Percentiles rank a stretch among this genome's conserved stretches.
Conservation (phyloP, 2,888 invertebrate genomes). For the Cosmorhoe ocellata region DNA sequence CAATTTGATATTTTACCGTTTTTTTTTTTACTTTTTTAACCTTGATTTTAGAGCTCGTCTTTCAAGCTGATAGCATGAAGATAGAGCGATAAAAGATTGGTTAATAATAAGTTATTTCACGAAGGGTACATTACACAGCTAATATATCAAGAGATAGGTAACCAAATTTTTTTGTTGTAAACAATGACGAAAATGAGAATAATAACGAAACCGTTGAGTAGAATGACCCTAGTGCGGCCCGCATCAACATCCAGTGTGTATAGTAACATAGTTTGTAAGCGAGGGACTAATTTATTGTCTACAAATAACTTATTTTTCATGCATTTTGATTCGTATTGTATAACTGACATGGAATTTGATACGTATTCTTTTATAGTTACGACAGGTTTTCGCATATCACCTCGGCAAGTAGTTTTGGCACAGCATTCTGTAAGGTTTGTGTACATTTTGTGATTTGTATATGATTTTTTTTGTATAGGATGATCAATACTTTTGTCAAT, state of each 20-base stretch:
- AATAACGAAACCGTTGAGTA: too few relatives aligned
- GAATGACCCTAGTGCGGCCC: too few relatives aligned
- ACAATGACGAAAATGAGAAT: too few relatives aligned
- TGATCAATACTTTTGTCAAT: constrained; percentile 1
- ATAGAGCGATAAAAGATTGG: too few relatives aligned
- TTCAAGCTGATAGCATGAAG: too few relatives aligned
- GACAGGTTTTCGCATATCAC: constrained; percentile 49
- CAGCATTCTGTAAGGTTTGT: constrained; percentile 4
- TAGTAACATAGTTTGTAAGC: constrained; percentile 50
- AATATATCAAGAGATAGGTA: too few relatives aligned
- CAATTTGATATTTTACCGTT: too few relatives aligned
- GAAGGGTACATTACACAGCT: too few relatives aligned
- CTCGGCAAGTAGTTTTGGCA: constrained; percentile 27
- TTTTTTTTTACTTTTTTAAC: too few relatives aligned
- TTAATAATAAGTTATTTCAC: too few relatives aligned
- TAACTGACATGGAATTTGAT: constrained; percentile 21
- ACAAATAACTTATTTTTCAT: constrained; percentile 36
- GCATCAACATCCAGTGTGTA: constrained; percentile 17
- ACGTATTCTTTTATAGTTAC: constrained; percentile 45
- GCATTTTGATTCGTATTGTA: constrained; percentile 40
- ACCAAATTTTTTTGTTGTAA: too few relatives aligned
- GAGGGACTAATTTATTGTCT: constrained; percentile 51
- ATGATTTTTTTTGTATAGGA: not conserved
- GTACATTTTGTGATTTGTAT: constrained; percentile 3
- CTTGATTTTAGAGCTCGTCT: too few relatives aligned